Evolutionary conservation across 2,113 vertebrate genomes (phyloP), one percentile per base, ranked within the genome.

Genomic region (Taurulus bubalis): DNA sequence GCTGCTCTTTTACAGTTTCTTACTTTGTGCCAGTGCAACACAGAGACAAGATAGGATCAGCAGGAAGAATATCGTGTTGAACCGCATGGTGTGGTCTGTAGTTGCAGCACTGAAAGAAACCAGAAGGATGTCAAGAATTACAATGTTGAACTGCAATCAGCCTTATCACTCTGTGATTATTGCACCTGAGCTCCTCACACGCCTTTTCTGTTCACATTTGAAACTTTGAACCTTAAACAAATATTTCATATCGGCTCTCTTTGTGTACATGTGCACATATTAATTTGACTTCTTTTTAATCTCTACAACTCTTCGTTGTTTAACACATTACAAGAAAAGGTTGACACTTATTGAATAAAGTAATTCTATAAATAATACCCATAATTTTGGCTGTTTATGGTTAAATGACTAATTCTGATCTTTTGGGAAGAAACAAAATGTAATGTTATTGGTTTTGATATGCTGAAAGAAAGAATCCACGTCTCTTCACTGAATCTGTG

Each of bases 1-100:
- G 51, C 12, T 26, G 26, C 51, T 51, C 34, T 77, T 73, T 36
- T n/a, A 47, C 7, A 36, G 28, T 16, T 4, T 11, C 53, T 82
- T 88, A 95, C 95, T 92, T 91, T 95, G 94, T 69, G 91, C 85
- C 45, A 91, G 1, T 30, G 87, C 81, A 15, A 95, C 47, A 71
- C 59, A 90, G 67, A 95, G 1, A 10, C 74, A 79, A 2, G 88
- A 71, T 8, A 93, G 26, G 34, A 92, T 3, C 56, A 93, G 22
- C 51, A 93, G 15, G 69, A 86, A 64, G 72, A 92, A 76, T 10
- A 93, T 26, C 2, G 73, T 7, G 38, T 58, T 85, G 85, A 93
- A 87, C 53, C 65, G 62, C 95, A 96, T 96, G 89, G 67, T 81
- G 85, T 53, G 3, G 38, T 64, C 62, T 77, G 38, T 53, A 45